Evolutionary conservation across 2,888 invertebrate species (phyloP).

Genomic region (Mesorhabditis spiculigera): DNA sequence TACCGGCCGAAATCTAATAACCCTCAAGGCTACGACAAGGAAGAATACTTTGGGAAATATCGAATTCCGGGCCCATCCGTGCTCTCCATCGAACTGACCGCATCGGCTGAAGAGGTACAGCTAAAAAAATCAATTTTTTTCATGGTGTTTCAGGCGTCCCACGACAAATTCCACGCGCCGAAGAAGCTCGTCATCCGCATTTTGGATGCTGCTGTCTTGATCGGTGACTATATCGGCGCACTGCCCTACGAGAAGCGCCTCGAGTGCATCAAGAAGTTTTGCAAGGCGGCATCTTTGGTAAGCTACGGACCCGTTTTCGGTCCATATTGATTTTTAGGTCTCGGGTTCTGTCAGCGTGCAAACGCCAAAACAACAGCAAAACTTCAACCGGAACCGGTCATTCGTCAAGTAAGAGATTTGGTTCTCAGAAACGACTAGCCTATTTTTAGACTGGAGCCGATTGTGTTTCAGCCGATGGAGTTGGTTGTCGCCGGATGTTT

Average conservation of each 20-base stretch:
- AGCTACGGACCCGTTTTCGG: neutral
- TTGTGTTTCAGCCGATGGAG: too few species aligned
- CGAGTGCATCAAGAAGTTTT: constrained; percentile 43
- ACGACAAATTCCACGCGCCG: neutral
- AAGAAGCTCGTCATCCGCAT: constrained; percentile 32
- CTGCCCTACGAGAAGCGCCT: constrained; percentile 34
- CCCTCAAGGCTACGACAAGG: too few species aligned
- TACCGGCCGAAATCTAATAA: too few species aligned
- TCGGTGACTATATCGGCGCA: constrained; percentile 46
- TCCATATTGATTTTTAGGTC: too few species aligned
- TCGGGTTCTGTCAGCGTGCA: too few species aligned
- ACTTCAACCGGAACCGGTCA: too few species aligned
- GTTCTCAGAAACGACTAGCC: too few species aligned
- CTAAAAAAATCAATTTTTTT: neutral
- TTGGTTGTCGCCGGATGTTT: too few species aligned
- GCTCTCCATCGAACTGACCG: neutral
- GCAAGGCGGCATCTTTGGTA: constrained; percentile 29
- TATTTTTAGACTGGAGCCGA: too few species aligned
- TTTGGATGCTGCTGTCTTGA: constrained; percentile 48
- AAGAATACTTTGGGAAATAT: neutral
- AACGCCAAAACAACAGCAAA: too few species aligned
- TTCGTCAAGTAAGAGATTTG: too few species aligned
- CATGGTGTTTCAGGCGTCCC: neutral
- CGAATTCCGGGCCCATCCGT: neutral
- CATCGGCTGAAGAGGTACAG: neutral